Percentiles rank a stretch among this genome's conserved stretches.
Conservation (phyloP, 1,140 invertebrate species). For the Plectus sambesii region DNA sequence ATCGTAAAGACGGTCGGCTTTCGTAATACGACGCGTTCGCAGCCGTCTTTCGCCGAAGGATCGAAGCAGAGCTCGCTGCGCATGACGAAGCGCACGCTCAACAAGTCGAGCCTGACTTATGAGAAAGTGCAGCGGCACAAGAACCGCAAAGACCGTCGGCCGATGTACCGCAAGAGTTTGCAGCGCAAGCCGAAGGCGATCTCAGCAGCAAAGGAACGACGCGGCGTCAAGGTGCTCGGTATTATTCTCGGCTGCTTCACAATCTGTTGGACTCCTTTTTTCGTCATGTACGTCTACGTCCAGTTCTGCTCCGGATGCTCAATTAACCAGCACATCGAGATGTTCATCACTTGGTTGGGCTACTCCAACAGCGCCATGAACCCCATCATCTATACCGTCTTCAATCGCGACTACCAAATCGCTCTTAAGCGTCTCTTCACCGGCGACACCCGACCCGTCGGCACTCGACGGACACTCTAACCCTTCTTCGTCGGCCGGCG, state of each 20-base stretch:
- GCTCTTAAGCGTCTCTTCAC: slow-evolving; percentile 42
- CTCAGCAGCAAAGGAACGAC: slow-evolving; percentile 42
- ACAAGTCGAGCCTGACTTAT: slow-evolving; percentile 36
- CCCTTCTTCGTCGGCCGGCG: no score
- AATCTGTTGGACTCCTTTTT: slow-evolving; percentile 45
- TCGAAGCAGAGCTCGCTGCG: no score
- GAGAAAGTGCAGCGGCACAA: slow-evolving; percentile 44
- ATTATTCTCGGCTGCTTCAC: slow-evolving; percentile 46
- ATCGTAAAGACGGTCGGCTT: no score
- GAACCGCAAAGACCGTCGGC: slow-evolving; percentile 22
- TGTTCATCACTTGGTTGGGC: slow-evolving; percentile 46
- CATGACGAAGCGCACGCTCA: no score
- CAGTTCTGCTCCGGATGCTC: slow-evolving; percentile 38
- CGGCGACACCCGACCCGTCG: no score
- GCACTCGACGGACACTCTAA: no score
- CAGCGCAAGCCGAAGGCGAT: slow-evolving; percentile 44
- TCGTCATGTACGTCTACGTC: slow-evolving; percentile 44
- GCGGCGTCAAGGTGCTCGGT: slow-evolving; percentile 43
- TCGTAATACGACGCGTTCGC: no score
- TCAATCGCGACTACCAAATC: slow-evolving; percentile 45
- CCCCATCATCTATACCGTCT: slow-evolving; percentile 45
- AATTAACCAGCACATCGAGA: slow-evolving; percentile 42
- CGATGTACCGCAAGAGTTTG: slow-evolving; percentile 39
- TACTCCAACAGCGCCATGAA: slow-evolving; percentile 45
- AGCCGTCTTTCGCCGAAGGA: no score